Evolutionary conservation across 35 echinoderm and acorn worm species (phyloP).

Genomic region (Chiridota heheva): DNA sequence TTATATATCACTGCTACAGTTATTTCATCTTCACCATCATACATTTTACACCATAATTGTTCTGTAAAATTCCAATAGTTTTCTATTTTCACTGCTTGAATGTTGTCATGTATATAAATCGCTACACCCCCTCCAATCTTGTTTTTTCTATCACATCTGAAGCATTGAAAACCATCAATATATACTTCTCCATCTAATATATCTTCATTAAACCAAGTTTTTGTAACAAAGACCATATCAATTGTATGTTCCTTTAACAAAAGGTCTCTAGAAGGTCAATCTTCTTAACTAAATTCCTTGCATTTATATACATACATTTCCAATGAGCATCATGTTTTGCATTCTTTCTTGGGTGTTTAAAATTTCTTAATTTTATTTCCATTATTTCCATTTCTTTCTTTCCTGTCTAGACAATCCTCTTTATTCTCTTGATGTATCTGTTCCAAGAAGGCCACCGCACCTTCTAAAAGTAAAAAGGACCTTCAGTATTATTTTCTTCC

Average conservation of each 20-base stretch:
- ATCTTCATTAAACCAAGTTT: slow-evolving; percentile 44
- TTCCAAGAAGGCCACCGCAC: too few species aligned
- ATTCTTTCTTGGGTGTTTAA: too few species aligned
- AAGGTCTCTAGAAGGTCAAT: slow-evolving; percentile 4
- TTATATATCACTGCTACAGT: slow-evolving; percentile 16
- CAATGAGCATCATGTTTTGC: background rate
- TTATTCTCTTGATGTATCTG: too few species aligned
- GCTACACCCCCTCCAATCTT: slow-evolving; percentile 33
- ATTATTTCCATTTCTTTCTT: too few species aligned
- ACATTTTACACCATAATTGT: slow-evolving; percentile 28
- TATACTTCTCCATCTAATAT: slow-evolving; percentile 24
- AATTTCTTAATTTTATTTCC: too few species aligned
- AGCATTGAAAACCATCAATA: slow-evolving; percentile 5
- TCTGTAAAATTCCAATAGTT: slow-evolving; percentile 17
- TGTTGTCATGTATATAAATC: slow-evolving; percentile 7
- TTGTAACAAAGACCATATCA: slow-evolving; percentile 16
- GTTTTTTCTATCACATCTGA: slow-evolving; percentile 4
- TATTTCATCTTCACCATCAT: background rate
- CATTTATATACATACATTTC: slow-evolving; percentile 33
- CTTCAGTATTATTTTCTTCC: too few species aligned
- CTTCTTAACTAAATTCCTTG: slow-evolving; percentile 2
- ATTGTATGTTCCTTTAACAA: background rate
- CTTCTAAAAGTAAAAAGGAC: too few species aligned
- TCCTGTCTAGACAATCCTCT: too few species aligned
- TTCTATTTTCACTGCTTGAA: background rate